Conservation (phyloP, 1,140 invertebrate genomes). For the Melipona quadrifasciata region DNA sequence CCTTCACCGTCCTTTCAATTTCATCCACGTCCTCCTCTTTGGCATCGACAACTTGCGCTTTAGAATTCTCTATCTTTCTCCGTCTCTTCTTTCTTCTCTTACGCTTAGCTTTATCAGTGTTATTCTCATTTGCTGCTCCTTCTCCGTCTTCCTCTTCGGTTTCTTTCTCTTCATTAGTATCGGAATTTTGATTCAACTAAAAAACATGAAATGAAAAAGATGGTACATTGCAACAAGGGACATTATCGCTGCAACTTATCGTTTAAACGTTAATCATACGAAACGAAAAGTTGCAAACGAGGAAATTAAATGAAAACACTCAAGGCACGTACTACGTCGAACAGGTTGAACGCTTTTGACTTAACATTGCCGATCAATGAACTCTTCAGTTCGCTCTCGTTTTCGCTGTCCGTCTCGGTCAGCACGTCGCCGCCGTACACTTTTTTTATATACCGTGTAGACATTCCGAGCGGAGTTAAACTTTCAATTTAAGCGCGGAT, state of each 20-base stretch:
- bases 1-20: constrained; percentile 87
- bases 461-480: constrained; percentile 45
- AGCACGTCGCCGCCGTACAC: constrained; percentile 58
- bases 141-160: constrained; percentile 36
- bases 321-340: constrained; percentile 49
- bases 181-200: constrained; percentile 56
- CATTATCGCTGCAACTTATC: background rate
- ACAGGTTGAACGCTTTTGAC: constrained; percentile 61
- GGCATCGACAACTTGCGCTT: constrained; percentile 79
- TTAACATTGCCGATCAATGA: constrained; percentile 41
- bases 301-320: background rate
- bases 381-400: constrained; percentile 42
- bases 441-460: constrained; percentile 67
- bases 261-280: background rate
- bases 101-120: constrained; percentile 31
- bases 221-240: constrained; percentile 7
- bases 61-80: constrained; percentile 74
- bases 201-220: background rate
- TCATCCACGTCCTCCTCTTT: constrained; percentile 86
- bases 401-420: constrained; percentile 29
- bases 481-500: background rate
- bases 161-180: background rate
- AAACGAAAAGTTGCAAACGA: background rate
- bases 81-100: constrained; percentile 86
- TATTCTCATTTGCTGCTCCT: background rate